Base-by-base conservation (phyloP, 2,797 vertebrate species). In the Dallia pectoralis region DNA sequence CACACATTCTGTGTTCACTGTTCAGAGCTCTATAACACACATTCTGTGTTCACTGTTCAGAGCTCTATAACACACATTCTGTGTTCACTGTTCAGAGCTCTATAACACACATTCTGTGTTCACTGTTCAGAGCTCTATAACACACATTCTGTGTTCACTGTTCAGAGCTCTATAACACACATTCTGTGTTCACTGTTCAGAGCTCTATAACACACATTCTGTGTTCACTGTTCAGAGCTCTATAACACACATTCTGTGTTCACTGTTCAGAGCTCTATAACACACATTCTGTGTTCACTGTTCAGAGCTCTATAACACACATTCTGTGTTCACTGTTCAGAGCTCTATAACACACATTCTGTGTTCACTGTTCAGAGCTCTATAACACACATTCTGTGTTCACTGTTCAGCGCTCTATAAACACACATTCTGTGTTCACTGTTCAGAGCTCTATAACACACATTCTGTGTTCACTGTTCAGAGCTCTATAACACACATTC, bases 81-180 rank as follows among this genome's bases (percentile, higher is more conserved):
- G 62, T 53, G 62, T 32, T 44, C 40, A n/a, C n/a, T n/a, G n/a
- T n/a, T n/a, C n/a, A n/a, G 9, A 27, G 22, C 27, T 71, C 70
- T 29, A n/a, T 9, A 44, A 64, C 15, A 49, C 40, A 62, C 56
- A n/a, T n/a, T n/a, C 4, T 44, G 62, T 53, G 62, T 32, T 44
- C 40, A n/a, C n/a, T n/a, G n/a, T n/a, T n/a, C n/a, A n/a, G 9
- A 27, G 22, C 27, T 71, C 70, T 29, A n/a, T 9, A 44, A 64
- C 15, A 49, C 40, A 62, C 56, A n/a, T n/a, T n/a, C 4, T 44
- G 62, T 53, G 62, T 32, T 44, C 40, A n/a, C n/a, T n/a, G n/a
- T n/a, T n/a, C n/a, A n/a, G 9, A 27, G 22, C 27, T 71, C 70
- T 29, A n/a, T 9, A 44, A 64, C 15, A 49, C 40, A 62, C 56